Conservation (phyloP, 2,797 vertebrate species). For the Galago senegalensis region DNA sequence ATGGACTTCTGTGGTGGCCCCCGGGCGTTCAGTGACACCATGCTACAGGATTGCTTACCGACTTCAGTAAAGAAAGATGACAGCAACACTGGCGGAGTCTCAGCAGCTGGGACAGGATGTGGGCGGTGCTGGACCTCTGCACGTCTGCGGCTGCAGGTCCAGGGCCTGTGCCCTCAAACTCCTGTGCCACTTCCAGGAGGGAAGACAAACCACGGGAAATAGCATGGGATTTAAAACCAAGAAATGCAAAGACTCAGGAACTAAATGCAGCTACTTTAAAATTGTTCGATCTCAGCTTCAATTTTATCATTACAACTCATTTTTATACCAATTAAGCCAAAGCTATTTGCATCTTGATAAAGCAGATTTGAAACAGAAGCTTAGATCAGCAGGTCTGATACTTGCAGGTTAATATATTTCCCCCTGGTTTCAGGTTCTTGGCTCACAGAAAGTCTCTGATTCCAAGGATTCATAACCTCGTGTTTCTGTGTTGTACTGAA, state of each 20-base stretch:
- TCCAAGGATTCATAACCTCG: background rate
- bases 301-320: background rate
- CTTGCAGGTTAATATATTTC: background rate
- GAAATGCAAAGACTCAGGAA: background rate
- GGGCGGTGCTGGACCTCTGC: conserved; percentile 91
- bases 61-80: conserved; percentile 95
- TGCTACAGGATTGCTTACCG: conserved; percentile 88
- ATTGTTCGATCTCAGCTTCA: background rate
- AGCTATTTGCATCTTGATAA: background rate
- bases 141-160: background rate
- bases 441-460: background rate
- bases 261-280: background rate
- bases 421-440: background rate
- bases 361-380: background rate
- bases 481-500: background rate
- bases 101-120: conserved; percentile 96
- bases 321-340: background rate
- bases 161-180: conserved; percentile 90
- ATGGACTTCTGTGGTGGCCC: rapidly evolving
- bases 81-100: conserved; percentile 98
- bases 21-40: rapidly evolving
- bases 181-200: conserved; percentile 90
- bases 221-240: background rate
- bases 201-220: conserved; percentile 45
- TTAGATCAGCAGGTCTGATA: background rate